These are phyloP conservation scores for Halcyon malimbica DNA, from an alignment of 2,113 vertebrate genomes.

Conservation along the genomic window DNA sequence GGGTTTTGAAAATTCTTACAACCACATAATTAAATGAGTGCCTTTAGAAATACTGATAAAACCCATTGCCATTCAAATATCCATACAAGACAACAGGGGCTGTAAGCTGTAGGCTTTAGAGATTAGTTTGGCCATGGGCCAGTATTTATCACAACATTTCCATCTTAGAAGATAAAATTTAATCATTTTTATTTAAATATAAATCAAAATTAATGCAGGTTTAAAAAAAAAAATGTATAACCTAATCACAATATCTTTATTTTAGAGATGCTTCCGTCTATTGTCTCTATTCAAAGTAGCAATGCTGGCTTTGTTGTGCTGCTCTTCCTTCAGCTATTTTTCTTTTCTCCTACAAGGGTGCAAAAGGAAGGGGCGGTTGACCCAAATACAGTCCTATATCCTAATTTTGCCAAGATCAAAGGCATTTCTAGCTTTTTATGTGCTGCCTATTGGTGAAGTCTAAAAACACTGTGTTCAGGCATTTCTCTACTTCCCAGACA, in stretches of 20 bases:
- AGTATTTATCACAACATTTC: conserved; percentile 85
- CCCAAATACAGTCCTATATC: conserved; percentile 70
- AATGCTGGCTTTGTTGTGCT: conserved; percentile 65
- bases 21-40: conserved; percentile 86
- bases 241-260: conserved; percentile 78
- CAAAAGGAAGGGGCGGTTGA: conserved; percentile 61
- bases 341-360: conserved; percentile 52
- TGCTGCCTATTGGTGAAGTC: conserved; percentile 52
- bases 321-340: conserved; percentile 22
- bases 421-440: conserved; percentile 27
- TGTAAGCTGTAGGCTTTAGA: conserved; percentile 80
- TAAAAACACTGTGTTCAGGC: conserved; percentile 24
- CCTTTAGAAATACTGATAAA: conserved; percentile 88
- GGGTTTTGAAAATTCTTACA: conserved; percentile 87
- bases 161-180: conserved; percentile 86
- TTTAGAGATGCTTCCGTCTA: conserved; percentile 69
- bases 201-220: conserved; percentile 83
- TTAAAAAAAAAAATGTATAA: conserved; percentile 68
- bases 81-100: conserved; percentile 82
- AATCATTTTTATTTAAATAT: conserved; percentile 89
- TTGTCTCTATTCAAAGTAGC: conserved; percentile 73
- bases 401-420: conserved; percentile 67
- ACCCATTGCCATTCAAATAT: conserved; percentile 84
- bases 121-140: conserved; percentile 85
- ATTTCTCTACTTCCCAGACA: conserved; percentile 14